Conservation (phyloP, 1,140 invertebrate genomes). For the Hesperophylax magnus region DNA sequence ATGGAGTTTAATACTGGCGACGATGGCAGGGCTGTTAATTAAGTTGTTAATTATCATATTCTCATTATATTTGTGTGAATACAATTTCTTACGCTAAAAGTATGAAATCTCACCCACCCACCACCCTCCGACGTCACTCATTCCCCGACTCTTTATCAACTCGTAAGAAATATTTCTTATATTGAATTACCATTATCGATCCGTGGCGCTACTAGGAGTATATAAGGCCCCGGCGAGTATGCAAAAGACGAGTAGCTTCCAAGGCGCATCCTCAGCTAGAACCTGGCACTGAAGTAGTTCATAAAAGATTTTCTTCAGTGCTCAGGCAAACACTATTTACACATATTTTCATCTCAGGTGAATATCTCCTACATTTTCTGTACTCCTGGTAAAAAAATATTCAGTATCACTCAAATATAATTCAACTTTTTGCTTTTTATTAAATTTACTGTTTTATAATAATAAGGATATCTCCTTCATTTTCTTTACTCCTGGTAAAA, state of each 20-base stretch:
- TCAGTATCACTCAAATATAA: too few relatives aligned
- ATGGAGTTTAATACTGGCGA: too few relatives aligned
- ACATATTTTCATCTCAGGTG: slow-evolving; percentile 52
- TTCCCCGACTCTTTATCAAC: too few relatives aligned
- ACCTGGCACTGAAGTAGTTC: slow-evolving; percentile 69
- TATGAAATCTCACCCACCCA: too few relatives aligned
- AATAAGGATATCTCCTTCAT: too few relatives aligned
- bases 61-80: too few relatives aligned
- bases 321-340: slow-evolving; percentile 60
- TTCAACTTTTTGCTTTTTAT: too few relatives aligned
- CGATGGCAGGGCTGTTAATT: too few relatives aligned
- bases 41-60: too few relatives aligned
- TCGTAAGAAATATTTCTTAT: slow-evolving; percentile 7
- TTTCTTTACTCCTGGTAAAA: neutral
- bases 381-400: neutral
- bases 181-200: slow-evolving; percentile 57
- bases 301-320: slow-evolving; percentile 72
- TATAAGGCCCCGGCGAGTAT: slow-evolving; percentile 61
- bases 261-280: slow-evolving; percentile 61
- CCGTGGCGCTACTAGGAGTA: slow-evolving; percentile 59
- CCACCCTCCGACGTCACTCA: too few relatives aligned
- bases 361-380: neutral
- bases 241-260: slow-evolving; percentile 66
- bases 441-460: too few relatives aligned
- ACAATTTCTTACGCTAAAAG: too few relatives aligned